Evolutionary conservation across 2,797 vertebrate species (phyloP).

Genomic region (Sebastes hubbsi): DNA sequence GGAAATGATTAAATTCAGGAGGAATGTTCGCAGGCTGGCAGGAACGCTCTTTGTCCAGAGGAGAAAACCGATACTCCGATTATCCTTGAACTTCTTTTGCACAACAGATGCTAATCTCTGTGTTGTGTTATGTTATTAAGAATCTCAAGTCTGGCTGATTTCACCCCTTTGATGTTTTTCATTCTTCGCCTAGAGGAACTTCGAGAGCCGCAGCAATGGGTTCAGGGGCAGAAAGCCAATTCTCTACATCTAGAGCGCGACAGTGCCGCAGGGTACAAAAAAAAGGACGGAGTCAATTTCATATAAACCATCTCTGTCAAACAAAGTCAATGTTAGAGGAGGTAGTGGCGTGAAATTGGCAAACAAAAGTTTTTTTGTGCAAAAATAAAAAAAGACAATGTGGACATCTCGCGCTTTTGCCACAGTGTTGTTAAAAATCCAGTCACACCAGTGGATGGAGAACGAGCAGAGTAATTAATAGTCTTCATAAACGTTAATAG

Average conservation of each 20-base stretch:
- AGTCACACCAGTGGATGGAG: not conserved
- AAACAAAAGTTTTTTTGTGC: not conserved
- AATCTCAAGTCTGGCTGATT: conserved; percentile 12
- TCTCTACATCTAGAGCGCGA: not conserved
- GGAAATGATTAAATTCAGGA: not conserved
- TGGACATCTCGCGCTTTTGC: not conserved
- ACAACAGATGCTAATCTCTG: conserved; percentile 39
- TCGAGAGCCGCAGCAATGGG: not conserved
- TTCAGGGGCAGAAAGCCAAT: conserved; percentile 1
- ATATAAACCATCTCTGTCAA: conserved; percentile 17
- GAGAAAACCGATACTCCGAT: not conserved
- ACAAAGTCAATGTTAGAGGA: conserved; percentile 14
- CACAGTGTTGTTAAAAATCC: not conserved
- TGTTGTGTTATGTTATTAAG: conserved; percentile 16
- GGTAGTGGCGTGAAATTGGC: not conserved
- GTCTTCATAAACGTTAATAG: conserved; percentile 4
- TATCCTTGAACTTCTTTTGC: conserved; percentile 22
- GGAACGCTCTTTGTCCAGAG: not conserved
- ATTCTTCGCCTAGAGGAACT: conserved; percentile 7
- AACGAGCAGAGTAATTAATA: not conserved
- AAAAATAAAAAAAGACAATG: not conserved
- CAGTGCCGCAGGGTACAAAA: not conserved
- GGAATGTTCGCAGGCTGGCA: not conserved
- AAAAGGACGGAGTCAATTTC: conserved; percentile 1
- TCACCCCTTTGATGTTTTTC: conserved; percentile 33